phyloP scores from a whole-genome alignment of 2,113 vertebrate genomes.

The Fulmarus glacialis region DNA sequence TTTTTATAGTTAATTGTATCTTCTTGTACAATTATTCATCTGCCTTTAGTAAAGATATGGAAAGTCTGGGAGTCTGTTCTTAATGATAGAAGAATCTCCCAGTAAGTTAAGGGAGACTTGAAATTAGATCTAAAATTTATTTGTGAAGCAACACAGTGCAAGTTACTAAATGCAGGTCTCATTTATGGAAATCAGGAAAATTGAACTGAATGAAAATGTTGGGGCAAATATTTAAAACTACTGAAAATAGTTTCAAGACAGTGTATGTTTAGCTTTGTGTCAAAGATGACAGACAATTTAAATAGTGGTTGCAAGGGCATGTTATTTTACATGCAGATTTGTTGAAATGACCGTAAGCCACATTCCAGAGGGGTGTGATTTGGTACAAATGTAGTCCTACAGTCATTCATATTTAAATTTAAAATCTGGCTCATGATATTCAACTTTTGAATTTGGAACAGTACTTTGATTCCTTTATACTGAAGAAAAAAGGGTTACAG shows the following conservation, averaged over 20 bases:
- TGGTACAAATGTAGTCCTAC: not conserved
- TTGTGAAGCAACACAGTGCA: not conserved
- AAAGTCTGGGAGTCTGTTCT: not conserved
- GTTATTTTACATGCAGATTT: not conserved
- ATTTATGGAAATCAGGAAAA: not conserved
- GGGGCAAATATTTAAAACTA: not conserved
- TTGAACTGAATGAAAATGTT: not conserved
- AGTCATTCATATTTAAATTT: not conserved
- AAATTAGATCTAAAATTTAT: not conserved
- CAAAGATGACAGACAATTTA: not conserved
- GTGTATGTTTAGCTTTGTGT: not conserved
- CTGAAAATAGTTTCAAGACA: not conserved
- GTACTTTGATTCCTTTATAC: rapidly evolving
- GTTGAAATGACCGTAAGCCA: not conserved
- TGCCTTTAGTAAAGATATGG: not conserved
- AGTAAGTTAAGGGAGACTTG: not conserved
- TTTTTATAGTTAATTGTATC: not conserved
- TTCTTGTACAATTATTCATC: not conserved
- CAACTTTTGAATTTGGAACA: not conserved
- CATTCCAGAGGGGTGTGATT: not conserved
- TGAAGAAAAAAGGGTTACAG: not conserved
- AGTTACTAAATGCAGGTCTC: not conserved
- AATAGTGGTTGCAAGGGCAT: not conserved
- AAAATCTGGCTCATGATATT: not conserved
- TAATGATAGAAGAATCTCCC: not conserved